Conservation (phyloP, 2,113 vertebrate species). For the Pachycephala philippinensis region DNA sequence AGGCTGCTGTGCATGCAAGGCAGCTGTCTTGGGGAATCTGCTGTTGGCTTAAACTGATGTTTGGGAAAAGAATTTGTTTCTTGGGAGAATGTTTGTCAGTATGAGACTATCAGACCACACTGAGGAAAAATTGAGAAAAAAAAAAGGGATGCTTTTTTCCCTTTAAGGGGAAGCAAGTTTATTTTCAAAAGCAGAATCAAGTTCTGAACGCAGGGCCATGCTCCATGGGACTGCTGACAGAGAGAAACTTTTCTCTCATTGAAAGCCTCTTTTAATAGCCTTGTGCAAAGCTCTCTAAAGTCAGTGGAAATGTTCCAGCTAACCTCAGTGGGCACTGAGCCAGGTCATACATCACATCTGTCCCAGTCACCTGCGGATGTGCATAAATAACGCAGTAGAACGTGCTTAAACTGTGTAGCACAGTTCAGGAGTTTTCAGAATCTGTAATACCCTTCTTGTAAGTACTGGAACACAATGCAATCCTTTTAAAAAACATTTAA, state of each 20-base stretch:
- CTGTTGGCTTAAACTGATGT: not conserved
- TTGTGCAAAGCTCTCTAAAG: not conserved
- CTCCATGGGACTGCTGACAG: not conserved
- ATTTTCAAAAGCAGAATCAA: not conserved
- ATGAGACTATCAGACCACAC: not conserved
- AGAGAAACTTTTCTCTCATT: not conserved
- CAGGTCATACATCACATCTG: not conserved
- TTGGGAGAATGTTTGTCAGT: not conserved
- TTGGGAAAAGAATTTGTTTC: not conserved
- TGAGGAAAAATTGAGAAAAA: not conserved
- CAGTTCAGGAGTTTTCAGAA: not conserved
- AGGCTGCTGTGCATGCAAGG: not conserved
- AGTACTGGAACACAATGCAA: not conserved
- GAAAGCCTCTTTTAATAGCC: not conserved
- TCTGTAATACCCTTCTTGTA: not conserved
- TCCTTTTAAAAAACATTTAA: not conserved
- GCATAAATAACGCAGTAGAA: not conserved
- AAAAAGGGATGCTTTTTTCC: not conserved
- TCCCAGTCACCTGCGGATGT: not conserved
- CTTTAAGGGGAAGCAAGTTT: not conserved
- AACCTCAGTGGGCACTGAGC: not conserved
- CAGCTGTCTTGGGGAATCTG: not conserved
- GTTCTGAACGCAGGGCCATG: not conserved
- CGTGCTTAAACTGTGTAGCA: not conserved
- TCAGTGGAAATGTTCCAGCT: not conserved